Evolutionary conservation across 1,140 invertebrate species (phyloP), one percentile per base, ranked within the genome.

Genomic region (Aleiodes sp.): DNA sequence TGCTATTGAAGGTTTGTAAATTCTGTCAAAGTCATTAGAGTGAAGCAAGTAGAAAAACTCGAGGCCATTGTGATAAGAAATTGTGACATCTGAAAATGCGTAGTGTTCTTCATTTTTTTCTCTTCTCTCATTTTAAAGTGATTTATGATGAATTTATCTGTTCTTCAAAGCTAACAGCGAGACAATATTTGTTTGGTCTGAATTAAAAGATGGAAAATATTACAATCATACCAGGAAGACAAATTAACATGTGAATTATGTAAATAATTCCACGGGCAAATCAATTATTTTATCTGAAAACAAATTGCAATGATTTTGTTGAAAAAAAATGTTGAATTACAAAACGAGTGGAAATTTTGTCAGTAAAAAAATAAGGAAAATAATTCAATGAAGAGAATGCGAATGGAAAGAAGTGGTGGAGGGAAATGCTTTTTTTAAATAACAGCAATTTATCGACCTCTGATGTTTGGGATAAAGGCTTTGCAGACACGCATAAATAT

Each of bases 131-230:
- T 8, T 14, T 46, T 4, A 61, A 16, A 4, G 12, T 70, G 46
- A 74, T 74, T 74, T 74, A 74, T 56, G 70, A 70, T 29, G 35
- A 46, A 69, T 57, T n/a, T 70, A 57, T 71, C 69, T 74, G 66
- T 59, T 52, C 56, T 43, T 16, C 12, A 64, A 70, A n/a, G n/a
- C n/a, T 39, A 52, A 65, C 66, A 19, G 19, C 59, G 63, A 65
- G 70, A 68, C 70, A 72, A 37, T 70, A 64, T 74, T 70, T 74
- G 70, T 72, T 71, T 72, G 68, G 41, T 64, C 70, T 71, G 41
- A 71, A 74, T 72, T 70, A 70, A 35, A 65, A 24, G 61, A 39
- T 57, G 41, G 64, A 62, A 60, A 16, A 21, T 65, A 43, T 43
- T 43, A 16, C 12, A n/a, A 43, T 43, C 19, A 16, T 43, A 43